Evolutionary conservation across 2,797 vertebrate species (phyloP).

Genomic region (Onychomys arenicola): DNA sequence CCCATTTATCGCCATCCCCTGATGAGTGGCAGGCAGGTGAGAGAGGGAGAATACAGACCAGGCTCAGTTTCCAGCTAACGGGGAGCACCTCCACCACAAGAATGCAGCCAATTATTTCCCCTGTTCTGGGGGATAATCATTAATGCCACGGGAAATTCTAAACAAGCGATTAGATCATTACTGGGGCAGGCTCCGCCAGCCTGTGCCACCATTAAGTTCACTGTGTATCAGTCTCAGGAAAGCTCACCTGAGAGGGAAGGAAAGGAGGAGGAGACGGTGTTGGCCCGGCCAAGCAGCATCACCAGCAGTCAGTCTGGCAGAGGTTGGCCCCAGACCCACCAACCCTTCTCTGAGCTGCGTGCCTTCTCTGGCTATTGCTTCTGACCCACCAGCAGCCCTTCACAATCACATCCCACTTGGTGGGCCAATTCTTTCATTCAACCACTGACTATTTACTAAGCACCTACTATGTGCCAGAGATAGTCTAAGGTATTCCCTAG

Average conservation of each 20-base stretch:
- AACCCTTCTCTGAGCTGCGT: background rate
- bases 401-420: background rate
- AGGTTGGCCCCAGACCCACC: background rate
- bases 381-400: background rate
- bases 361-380: background rate
- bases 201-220: conserved; percentile 40
- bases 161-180: conserved; percentile 80
- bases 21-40: conserved; percentile 74
- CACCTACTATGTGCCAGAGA: conserved; percentile 28
- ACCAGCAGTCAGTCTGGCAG: background rate
- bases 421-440: background rate
- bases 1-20: conserved; percentile 64
- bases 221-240: background rate
- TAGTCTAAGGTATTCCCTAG: background rate
- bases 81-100: conserved; percentile 26
- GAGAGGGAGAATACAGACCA: conserved; percentile 70
- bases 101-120: conserved; percentile 72
- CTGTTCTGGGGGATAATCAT: conserved; percentile 71
- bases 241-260: background rate
- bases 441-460: conserved; percentile 27
- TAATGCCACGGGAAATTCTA: conserved; percentile 81
- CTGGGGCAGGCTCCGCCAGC: conserved; percentile 16
- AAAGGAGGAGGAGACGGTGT: background rate
- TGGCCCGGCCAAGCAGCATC: background rate
- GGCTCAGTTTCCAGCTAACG: conserved; percentile 64